Base-by-base conservation (phyloP, 2,797 vertebrate genomes). In the Sebastes kiyomatsui region DNA sequence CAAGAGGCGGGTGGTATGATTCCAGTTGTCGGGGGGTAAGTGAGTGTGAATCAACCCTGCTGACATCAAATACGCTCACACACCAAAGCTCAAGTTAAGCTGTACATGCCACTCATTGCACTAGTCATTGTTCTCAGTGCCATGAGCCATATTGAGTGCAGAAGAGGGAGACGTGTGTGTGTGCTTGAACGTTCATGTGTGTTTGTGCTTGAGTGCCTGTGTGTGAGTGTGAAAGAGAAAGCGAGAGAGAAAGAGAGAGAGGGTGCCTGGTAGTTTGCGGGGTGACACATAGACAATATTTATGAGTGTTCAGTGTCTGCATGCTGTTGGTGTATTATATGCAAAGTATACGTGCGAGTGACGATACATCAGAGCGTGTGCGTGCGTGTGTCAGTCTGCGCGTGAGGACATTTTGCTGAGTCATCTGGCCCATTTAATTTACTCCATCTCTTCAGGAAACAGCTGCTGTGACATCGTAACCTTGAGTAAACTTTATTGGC, bases 1-100 rank as follows among this genome's bases (percentile, higher is more conserved):
- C 92, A 93, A 93, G 91, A 90, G 77, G 89, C 90, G 88, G 92
- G 92, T 90, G 93, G 91, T 93, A 91, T 92, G 90, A 95, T 92
- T 94, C 84, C 90, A 94, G 93, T 94, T 94, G 94, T 95, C 88
- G 83, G 90, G 90, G 93, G 90, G 92, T 94, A 95, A 94, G 91
- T 93, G 92, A 93, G 93, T 93, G 94, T 94, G 91, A 94, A 94
- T 92, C 92, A 90, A 93, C 87, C 91, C 93, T 88, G 92, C 93
- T 92, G 92, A 93, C 90, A 92, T 90, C 88, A 91, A 87, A 91
- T 87, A 80, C 78, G 14, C 85, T 56, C 73, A 84, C 67, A 83
- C 77, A 73, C 81, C 11, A 67, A 80, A 89, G 79, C 84, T 59
- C 58, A 82, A 88, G 85, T 89, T 87, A 91, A 92, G 84, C 88